phyloP scores from a whole-genome alignment of 2,113 vertebrate genomes.

The Sturnira hondurensis region DNA sequence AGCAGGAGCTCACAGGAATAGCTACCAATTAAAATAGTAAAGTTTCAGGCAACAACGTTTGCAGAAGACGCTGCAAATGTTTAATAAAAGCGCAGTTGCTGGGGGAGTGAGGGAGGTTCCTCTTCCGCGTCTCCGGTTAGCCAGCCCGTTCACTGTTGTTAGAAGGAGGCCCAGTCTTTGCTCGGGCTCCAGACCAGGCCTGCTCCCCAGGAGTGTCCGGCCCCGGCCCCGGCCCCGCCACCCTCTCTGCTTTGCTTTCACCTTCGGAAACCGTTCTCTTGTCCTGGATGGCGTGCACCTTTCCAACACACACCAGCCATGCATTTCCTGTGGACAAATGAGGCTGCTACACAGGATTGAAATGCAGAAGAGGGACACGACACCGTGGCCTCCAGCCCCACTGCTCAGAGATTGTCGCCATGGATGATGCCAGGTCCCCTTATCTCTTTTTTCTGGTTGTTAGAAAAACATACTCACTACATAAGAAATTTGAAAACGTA shows the following conservation, averaged over 20 bases:
- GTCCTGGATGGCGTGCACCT: not conserved
- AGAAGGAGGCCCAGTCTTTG: not conserved
- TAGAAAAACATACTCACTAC: not conserved
- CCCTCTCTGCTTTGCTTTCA: not conserved
- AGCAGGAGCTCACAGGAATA: slow-evolving; percentile 4
- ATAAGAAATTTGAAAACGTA: not conserved
- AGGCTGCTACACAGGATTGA: not conserved
- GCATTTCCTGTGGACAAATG: not conserved
- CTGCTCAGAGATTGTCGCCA: not conserved
- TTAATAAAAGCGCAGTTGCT: not conserved
- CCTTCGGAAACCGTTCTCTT: not conserved
- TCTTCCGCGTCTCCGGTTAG: not conserved
- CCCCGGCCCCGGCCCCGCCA: not conserved
- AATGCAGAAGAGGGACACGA: not conserved
- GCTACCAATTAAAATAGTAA: slow-evolving; percentile 40
- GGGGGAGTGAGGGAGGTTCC: not conserved
- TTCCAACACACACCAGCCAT: not conserved
- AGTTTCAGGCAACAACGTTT: not conserved
- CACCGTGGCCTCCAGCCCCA: not conserved
- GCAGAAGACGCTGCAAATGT: not conserved
- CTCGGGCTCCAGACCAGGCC: not conserved
- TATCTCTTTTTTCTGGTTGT: not conserved
- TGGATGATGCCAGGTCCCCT: not conserved
- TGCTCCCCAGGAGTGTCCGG: fast-evolving
- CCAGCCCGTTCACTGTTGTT: not conserved